These are phyloP conservation scores for Apistogramma diplotaenia DNA, from an alignment of 2,113 vertebrate genomes.

Conservation along the genomic window DNA sequence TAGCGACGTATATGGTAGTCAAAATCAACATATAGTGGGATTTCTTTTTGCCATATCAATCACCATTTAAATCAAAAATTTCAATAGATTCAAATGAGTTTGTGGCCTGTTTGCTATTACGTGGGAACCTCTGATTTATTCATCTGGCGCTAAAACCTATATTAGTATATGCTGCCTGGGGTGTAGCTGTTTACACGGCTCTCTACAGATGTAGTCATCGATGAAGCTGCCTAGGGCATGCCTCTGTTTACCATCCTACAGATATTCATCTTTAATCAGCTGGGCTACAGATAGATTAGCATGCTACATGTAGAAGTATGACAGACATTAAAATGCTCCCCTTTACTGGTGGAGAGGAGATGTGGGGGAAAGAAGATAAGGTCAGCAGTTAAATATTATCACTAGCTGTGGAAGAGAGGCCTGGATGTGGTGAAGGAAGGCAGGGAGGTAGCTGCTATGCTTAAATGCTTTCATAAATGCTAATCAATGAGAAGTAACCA, in stretches of 20 bases:
- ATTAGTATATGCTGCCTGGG: slow-evolving; percentile 20
- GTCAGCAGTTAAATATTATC: slow-evolving; percentile 75
- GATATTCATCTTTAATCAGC: slow-evolving; percentile 75
- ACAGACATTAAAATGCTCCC: slow-evolving; percentile 57
- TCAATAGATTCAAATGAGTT: background rate
- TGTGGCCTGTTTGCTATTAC: slow-evolving; percentile 12
- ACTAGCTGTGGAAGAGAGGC: slow-evolving; percentile 57
- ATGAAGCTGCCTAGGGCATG: slow-evolving; percentile 43
- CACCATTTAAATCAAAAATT: background rate
- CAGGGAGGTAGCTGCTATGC: slow-evolving; percentile 28
- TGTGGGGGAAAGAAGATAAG: slow-evolving; percentile 61
- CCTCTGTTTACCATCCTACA: slow-evolving; percentile 49
- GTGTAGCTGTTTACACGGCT: slow-evolving; percentile 46
- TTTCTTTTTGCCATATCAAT: background rate
- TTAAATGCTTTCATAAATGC: slow-evolving; percentile 57
- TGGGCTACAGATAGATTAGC: slow-evolving; percentile 59
- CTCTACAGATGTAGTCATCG: slow-evolving; percentile 42
- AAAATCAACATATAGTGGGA: background rate
- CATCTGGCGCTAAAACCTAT: slow-evolving; percentile 26
- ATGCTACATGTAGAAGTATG: slow-evolving; percentile 53
- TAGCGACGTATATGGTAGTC: no score
- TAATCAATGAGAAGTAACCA: slow-evolving; percentile 42
- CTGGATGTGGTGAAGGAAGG: slow-evolving; percentile 28
- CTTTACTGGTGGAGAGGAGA: slow-evolving; percentile 25
- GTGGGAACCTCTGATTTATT: background rate